Percentiles rank a stretch among this genome's conserved stretches.
Conservation (phyloP, 30 jellyfish, hydroid and myxozoan species). For the Haliclystus octoradiatus region DNA sequence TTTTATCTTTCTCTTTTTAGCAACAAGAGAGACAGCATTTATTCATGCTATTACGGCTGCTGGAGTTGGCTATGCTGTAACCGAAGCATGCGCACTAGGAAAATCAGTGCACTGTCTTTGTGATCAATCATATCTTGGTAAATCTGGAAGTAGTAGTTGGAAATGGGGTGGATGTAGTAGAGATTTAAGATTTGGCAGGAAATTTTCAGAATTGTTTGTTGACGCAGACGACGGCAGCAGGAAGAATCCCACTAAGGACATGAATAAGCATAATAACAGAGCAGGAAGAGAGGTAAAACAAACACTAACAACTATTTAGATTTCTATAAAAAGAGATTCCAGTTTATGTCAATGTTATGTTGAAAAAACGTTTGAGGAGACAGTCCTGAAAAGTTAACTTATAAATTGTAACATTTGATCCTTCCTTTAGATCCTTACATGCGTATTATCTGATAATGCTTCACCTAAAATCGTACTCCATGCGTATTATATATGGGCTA, state of each 20-base stretch:
- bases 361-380: no score
- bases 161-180: constrained; percentile 89
- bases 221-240: constrained; percentile 54
- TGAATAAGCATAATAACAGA: constrained; percentile 79
- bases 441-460: no score
- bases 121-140: constrained; percentile 46
- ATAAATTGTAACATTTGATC: no score
- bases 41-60: constrained; percentile 85
- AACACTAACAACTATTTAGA: not conserved
- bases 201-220: constrained; percentile 52
- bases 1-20: constrained; percentile 22
- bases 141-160: constrained; percentile 66
- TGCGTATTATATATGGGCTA: no score
- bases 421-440: no score
- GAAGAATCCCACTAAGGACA: constrained; percentile 22
- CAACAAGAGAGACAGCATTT: constrained; percentile 76
- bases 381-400: no score
- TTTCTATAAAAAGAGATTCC: no score
- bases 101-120: constrained; percentile 49
- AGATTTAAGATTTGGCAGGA: constrained; percentile 47
- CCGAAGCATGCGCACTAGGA: constrained; percentile 85
- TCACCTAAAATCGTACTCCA: no score
- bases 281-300: constrained; percentile 84
- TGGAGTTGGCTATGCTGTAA: constrained; percentile 75
- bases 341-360: no score